A percentile compares a stretch with the other conserved stretches of the same genome.
These are phyloP conservation scores for Nesometra sesokonis DNA, from an alignment of 35 echinoderm and acorn worm species.

Conservation along the genomic window DNA sequence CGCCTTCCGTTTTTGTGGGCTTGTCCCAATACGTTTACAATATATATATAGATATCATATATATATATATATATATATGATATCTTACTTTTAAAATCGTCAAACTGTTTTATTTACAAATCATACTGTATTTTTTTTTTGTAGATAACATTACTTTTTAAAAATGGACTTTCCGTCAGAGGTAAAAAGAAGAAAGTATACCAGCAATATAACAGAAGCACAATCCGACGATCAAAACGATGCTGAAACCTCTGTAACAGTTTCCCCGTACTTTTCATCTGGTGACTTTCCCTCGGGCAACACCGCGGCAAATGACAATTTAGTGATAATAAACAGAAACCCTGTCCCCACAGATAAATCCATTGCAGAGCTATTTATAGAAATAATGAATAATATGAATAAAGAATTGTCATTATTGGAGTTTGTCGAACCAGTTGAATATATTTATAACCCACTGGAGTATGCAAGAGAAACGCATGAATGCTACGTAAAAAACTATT, in stretches of 20 bases:
- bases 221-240: neutral
- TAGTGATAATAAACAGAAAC: no score
- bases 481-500: conserved; percentile 75
- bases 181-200: neutral
- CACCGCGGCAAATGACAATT: no score
- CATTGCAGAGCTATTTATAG: neutral
- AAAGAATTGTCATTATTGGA: conserved; percentile 25
- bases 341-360: neutral
- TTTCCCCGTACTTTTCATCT: neutral
- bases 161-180: neutral
- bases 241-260: neutral
- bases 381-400: neutral
- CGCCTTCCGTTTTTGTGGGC: no score
- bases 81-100: no score
- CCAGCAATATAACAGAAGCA: neutral
- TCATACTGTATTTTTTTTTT: no score
- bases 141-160: no score
- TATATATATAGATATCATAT: no score
- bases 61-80: no score
- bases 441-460: conserved; percentile 83
- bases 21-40: no score
- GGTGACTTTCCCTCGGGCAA: neutral
- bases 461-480: conserved; percentile 93
- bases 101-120: no score
- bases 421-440: conserved; percentile 61